Conservation (phyloP, 2,113 vertebrate species). For the Pelusios castaneus region DNA sequence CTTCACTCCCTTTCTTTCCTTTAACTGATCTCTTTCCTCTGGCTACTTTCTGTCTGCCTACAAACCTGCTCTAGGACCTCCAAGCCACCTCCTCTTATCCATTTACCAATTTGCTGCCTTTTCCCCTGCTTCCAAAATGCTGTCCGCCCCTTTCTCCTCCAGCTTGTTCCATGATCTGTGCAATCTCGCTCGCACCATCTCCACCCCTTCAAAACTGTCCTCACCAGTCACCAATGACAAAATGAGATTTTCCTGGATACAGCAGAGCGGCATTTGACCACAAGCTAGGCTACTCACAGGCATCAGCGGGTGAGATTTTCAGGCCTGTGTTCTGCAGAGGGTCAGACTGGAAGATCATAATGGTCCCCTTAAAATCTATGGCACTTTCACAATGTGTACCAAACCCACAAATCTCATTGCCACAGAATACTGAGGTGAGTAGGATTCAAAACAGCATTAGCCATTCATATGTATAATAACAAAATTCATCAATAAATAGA, state of each 20-base stretch:
- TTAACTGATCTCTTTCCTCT: neutral
- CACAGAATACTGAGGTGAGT: neutral
- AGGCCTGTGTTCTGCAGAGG: neutral
- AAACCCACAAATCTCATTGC: neutral
- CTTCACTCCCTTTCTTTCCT: constrained; percentile 16
- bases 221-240: neutral
- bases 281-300: neutral
- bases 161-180: neutral
- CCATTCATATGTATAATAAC: neutral
- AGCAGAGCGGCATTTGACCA: neutral
- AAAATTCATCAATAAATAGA: neutral
- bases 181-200: neutral
- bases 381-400: neutral
- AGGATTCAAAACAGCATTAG: neutral
- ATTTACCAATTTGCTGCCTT: neutral
- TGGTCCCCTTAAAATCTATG: neutral
- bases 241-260: neutral
- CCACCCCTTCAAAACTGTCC: neutral
- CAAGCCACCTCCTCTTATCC: no score
- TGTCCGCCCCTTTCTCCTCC: neutral
- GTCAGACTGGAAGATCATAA: neutral
- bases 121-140: neutral
- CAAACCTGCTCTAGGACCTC: neutral
- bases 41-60: neutral
- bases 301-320: neutral